Base-by-base conservation (phyloP, 2,113 vertebrate genomes). In the Takifugu flavidus region DNA sequence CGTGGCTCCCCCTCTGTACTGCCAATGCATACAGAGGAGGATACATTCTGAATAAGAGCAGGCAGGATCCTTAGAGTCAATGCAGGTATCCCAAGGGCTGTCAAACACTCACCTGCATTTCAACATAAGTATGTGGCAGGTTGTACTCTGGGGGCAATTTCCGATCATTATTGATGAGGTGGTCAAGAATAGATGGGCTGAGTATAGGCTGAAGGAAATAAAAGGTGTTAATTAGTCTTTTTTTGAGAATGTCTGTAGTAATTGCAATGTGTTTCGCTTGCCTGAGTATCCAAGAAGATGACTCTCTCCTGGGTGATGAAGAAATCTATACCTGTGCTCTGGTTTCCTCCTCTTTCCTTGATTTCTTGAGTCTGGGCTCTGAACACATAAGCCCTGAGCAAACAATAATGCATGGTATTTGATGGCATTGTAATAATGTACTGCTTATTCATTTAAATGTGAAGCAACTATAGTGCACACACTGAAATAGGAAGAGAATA, bases 291-390 rank as follows among this genome's bases (percentile, higher is more conserved):
- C 58, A 97, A 80, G 89, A 95, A 97, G 47, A 98, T 94, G 25
- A 97, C 93, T 45, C 95, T 89, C 82, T 98, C 95, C 79, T 96
- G 95, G 2, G 94, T 98, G 63, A 98, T 94, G 71, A 94, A 98
- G 76, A 98, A 94, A 79, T 98, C 95, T 0, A 97, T 95, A 58
- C 95, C 95, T 0, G 92, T 93, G 34, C 92, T 98, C 82, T 97
- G 95, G 86, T 94, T 95, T 31, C 95, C 95, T 0, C 92, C 95
- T 27, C 95, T 79, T 34, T 98, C 95, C 67, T 95, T 94, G 77
- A 96, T 95, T 77, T 98, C 95, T 5, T 93, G 93, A 0, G 91
- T 91, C 86, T 98, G 95, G 4, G 94, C 90, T 75, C 94, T 89
- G 83, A 98, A 98, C 25, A 95, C 94, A 39, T 94, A 95, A 0